A percentile compares a stretch with the other conserved stretches of the same genome.
Evolutionary conservation across 37 sponge, comb jelly and placozoan genomes (phyloP).

Genomic region (Oscarella lobularis): DNA sequence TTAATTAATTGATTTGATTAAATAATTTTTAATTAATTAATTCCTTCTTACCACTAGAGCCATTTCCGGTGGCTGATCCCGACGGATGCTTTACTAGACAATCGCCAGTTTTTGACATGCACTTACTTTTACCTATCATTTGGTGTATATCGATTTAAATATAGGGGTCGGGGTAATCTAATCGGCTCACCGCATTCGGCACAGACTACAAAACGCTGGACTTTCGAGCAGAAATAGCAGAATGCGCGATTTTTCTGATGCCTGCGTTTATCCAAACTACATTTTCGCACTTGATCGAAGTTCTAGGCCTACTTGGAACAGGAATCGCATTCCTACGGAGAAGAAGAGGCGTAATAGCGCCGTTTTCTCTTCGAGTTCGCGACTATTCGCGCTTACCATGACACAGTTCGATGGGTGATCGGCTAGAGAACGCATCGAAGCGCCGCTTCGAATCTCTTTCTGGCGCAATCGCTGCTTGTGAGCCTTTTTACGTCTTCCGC

Average conservation of each 20-base stretch:
- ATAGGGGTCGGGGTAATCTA: no score
- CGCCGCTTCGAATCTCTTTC: constrained; percentile 53
- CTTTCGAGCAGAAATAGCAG: constrained; percentile 83
- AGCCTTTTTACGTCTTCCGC: constrained; percentile 94
- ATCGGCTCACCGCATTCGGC: constrained; percentile 72
- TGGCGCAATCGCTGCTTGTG: constrained; percentile 80
- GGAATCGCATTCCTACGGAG: constrained; percentile 74
- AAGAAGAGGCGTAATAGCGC: no score
- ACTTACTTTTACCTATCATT: constrained; percentile 75
- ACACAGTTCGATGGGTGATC: constrained; percentile 49
- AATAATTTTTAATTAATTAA: background rate
- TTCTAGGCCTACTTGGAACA: constrained; percentile 45
- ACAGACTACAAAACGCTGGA: constrained; percentile 83
- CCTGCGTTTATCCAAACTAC: constrained; percentile 9
- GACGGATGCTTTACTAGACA: constrained; percentile 87
- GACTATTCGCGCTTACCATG: constrained; percentile 36
- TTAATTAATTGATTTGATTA: no score
- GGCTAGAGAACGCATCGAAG: constrained; percentile 26
- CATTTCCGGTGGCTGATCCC: constrained; percentile 67
- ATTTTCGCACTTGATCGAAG: background rate
- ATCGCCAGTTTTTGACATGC: constrained; percentile 88
- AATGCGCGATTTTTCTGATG: constrained; percentile 95
- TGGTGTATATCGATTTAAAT: no score
- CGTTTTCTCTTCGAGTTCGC: background rate
- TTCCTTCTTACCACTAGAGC: constrained; percentile 58